Evolutionary conservation across 2,888 invertebrate species (phyloP).

Genomic region (Zaprionus lineosus): DNA sequence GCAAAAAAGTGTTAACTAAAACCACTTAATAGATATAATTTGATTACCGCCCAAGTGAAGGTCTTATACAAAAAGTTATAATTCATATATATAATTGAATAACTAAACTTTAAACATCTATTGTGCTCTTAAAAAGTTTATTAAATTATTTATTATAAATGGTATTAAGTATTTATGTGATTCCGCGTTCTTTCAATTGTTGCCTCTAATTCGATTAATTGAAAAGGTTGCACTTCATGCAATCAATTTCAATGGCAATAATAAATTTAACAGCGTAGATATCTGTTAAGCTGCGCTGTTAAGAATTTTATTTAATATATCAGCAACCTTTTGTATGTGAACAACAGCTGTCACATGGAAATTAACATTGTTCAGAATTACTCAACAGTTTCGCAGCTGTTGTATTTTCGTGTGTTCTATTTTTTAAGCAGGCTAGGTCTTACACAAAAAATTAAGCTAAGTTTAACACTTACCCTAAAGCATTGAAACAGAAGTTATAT

Average conservation of each 20-base stretch:
- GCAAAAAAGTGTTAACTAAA: no score
- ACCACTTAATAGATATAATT: no score
- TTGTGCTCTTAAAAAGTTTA: constrained; percentile 44
- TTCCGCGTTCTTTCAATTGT: no score
- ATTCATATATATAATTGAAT: constrained; percentile 29
- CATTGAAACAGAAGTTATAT: constrained; percentile 36
- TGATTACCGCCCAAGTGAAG: constrained; percentile 3
- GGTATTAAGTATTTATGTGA: constrained; percentile 16
- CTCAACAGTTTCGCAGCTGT: constrained; percentile 47
- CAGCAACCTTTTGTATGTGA: constrained; percentile 12
- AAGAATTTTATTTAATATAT: no score
- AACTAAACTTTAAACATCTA: constrained; percentile 12
- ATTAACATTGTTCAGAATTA: constrained; percentile 14
- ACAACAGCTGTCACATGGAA: constrained; percentile 41
- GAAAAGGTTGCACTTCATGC: no score
- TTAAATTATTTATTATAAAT: constrained; percentile 40
- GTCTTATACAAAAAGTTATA: not conserved
- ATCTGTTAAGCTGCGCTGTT: no score
- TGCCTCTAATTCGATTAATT: no score
- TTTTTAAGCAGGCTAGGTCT: constrained; percentile 55
- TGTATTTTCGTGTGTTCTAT: constrained; percentile 31
- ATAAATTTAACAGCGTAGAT: no score
- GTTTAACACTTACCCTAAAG: constrained; percentile 60
- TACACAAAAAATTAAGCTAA: constrained; percentile 31
- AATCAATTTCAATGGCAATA: no score